Evolutionary conservation across 2,888 invertebrate species (phyloP).

Genomic region (Lathronympha strigana): DNA sequence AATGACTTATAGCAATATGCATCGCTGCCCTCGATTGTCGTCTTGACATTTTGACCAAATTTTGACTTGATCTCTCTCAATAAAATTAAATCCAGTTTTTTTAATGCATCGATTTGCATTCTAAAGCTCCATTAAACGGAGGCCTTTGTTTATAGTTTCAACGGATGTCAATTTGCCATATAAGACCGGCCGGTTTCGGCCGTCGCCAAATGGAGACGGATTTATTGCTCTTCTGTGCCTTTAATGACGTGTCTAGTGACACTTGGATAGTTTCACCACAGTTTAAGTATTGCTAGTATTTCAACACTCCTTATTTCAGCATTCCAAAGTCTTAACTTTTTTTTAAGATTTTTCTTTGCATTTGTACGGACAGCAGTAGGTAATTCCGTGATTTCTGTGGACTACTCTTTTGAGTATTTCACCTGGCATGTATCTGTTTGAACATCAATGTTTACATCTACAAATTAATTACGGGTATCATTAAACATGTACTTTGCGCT

Average conservation of each 20-base stretch:
- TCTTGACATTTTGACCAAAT: conserved; percentile 9
- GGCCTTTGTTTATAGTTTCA: conserved; percentile 21
- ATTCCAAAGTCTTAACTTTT: no score
- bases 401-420: no score
- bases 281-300: conserved; percentile 3
- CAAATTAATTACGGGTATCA: no score
- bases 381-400: no score
- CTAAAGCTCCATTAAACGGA: conserved; percentile 24
- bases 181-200: conserved; percentile 19
- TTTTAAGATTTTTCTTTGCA: no score
- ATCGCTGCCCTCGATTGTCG: background rate
- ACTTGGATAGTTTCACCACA: conserved; percentile 27
- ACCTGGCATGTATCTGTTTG: background rate
- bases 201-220: conserved; percentile 34
- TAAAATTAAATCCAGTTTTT: conserved; percentile 9
- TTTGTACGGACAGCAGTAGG: no score
- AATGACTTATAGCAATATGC: background rate
- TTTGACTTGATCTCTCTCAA: conserved; percentile 8
- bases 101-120: conserved; percentile 15
- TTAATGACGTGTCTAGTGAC: conserved; percentile 34
- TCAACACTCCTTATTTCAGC: background rate
- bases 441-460: background rate
- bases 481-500: no score
- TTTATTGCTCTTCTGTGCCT: conserved; percentile 25
- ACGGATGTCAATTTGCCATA: conserved; percentile 36